Conservation (phyloP, 2,113 vertebrate genomes). For the Syngnathus floridae region DNA sequence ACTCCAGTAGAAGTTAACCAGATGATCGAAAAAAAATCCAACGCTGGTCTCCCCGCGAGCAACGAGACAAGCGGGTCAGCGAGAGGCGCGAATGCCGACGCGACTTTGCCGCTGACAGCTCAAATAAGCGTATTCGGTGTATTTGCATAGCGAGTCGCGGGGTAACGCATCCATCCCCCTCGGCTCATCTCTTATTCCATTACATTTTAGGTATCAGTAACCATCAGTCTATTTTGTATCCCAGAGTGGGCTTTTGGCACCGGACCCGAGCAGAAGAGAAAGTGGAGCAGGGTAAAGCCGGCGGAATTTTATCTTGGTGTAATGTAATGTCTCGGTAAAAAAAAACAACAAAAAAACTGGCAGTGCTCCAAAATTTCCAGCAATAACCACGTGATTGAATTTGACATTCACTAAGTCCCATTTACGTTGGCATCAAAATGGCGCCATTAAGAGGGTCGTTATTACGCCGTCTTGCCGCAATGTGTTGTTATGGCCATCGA, state of each 20-base stretch:
- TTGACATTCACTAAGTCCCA: not conserved
- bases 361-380: not conserved
- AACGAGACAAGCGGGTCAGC: slow-evolving; percentile 51
- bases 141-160: slow-evolving; percentile 22
- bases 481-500: not conserved
- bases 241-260: slow-evolving; percentile 28
- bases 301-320: slow-evolving; percentile 45
- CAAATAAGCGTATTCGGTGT: slow-evolving; percentile 28
- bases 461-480: not conserved
- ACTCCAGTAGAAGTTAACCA: not conserved
- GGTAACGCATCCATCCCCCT: not conserved
- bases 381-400: not conserved
- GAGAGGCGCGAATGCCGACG: slow-evolving; percentile 29
- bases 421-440: not conserved
- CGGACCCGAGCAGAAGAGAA: slow-evolving; percentile 10
- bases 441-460: not conserved
- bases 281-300: slow-evolving; percentile 27
- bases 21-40: slow-evolving; percentile 1
- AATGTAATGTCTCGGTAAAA: not conserved
- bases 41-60: slow-evolving; percentile 37
- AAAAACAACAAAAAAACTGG: not conserved
- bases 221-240: slow-evolving; percentile 16
- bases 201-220: slow-evolving; percentile 44
- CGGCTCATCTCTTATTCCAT: slow-evolving; percentile 62
- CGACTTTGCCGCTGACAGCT: slow-evolving; percentile 30